These are phyloP conservation scores for Forbesichthys agassizii DNA, from an alignment of 2,113 vertebrate genomes.

Conservation along the genomic window DNA sequence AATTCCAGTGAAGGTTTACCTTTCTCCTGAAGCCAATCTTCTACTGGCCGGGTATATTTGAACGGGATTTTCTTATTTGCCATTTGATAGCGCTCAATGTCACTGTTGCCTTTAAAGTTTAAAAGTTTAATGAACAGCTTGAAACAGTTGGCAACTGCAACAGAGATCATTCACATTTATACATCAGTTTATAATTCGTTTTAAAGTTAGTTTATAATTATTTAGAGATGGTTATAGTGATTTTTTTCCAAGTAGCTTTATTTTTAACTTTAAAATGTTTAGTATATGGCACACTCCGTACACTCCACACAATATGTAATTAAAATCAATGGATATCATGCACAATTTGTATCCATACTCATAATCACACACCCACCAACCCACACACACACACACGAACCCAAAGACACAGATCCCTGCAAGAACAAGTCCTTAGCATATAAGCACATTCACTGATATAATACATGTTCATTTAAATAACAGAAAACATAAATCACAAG, in stretches of 20 bases:
- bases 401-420: slow-evolving; percentile 40
- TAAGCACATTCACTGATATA: background rate
- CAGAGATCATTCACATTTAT: slow-evolving; percentile 78
- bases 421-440: slow-evolving; percentile 10
- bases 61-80: slow-evolving; percentile 99
- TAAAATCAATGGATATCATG: slow-evolving; percentile 28
- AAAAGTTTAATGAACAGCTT: slow-evolving; percentile 99
- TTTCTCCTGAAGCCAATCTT: slow-evolving; percentile 99
- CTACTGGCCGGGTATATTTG: slow-evolving; percentile 99
- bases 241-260: slow-evolving; percentile 55
- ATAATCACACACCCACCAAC: background rate
- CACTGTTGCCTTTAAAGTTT: slow-evolving; percentile 99
- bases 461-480: slow-evolving; percentile 25
- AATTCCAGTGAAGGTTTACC: slow-evolving; percentile 91
- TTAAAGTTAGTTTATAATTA: slow-evolving; percentile 74
- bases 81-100: slow-evolving; percentile 99
- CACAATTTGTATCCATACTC: slow-evolving; percentile 31
- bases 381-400: slow-evolving; percentile 19
- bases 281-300: slow-evolving; percentile 51
- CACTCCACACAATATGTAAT: slow-evolving; percentile 17
- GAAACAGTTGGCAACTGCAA: slow-evolving; percentile 82
- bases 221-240: slow-evolving; percentile 70
- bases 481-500: slow-evolving; percentile 13
- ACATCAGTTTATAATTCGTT: slow-evolving; percentile 73
- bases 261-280: slow-evolving; percentile 41